A percentile compares a stretch with the other conserved stretches of the same genome.
These are phyloP conservation scores for Thera obeliscata DNA, from an alignment of 2,888 invertebrate species.

Conservation along the genomic window DNA sequence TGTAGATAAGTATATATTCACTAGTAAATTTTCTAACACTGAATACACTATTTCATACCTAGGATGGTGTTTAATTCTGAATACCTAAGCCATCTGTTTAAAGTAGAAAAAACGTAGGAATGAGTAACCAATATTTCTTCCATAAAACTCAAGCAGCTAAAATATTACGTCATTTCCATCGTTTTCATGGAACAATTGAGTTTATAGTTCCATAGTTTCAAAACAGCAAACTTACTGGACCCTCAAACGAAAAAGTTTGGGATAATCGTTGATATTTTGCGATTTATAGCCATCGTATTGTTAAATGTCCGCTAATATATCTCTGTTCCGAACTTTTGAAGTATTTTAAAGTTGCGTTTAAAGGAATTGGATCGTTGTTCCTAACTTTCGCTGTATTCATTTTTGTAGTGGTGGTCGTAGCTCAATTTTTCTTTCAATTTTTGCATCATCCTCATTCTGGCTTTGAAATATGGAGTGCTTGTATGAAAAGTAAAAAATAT, in stretches of 20 bases:
- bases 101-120: constrained; percentile 2
- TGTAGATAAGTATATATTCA: no score
- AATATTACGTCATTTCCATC: constrained; percentile 38
- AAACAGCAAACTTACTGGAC: constrained; percentile 42
- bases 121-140: constrained; percentile 20
- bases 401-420: background rate
- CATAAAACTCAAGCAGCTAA: constrained; percentile 33
- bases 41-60: no score
- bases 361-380: constrained; percentile 41
- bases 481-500: background rate
- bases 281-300: constrained; percentile 48
- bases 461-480: background rate
- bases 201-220: constrained; percentile 41
- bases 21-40: no score
- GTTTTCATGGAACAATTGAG: constrained; percentile 46
- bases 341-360: constrained; percentile 40
- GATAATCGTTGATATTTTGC: constrained; percentile 45
- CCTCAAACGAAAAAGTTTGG: constrained; percentile 40
- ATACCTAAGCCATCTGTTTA: no score
- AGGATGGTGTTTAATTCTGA: no score
- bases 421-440: no score
- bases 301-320: constrained; percentile 46
- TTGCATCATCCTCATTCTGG: no score
- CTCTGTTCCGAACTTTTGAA: constrained; percentile 40
- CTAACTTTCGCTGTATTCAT: constrained; percentile 31